Base-by-base conservation (phyloP, 1,140 invertebrate genomes). In the Mylabris phalerata region DNA sequence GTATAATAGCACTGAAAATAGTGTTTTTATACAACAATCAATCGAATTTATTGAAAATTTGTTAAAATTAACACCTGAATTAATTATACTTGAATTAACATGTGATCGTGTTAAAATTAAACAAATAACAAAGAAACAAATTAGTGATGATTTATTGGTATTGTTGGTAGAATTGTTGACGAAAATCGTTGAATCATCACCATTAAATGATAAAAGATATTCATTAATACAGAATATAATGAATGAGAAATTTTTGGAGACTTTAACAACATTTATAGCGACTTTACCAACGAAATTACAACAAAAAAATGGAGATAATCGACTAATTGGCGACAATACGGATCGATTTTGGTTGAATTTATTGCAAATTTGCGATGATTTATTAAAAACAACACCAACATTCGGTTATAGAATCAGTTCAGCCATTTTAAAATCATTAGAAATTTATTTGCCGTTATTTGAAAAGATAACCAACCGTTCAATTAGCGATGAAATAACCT, bases 351-450 rank as follows among this genome's bases (percentile, higher is more conserved):
- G 58, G 59, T 26, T 40, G 9, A 52, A 55, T 45, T 27, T 66
- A 7, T 13, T 64, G 7, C 13, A 43, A 24, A 48, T 50, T 9
- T 44, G 52, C 19, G 11, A 55, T 38, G 38, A 50, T 39, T 10
- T 50, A 2, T 13, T 50, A 3, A 32, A 60, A n/a, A 41, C 49
- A 7, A 55, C 45, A 19, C 59, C 59, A 6, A 50, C 48, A 10
- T 56, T 40, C 45, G 71, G 75, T 61, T 70, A 60, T 56, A 67
- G 73, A 57, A 68, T 49, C 10, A 67, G 78, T 9, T 67, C 72
- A 11, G 62, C 70, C n/a, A 47, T 79, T 2, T 66, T 79, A 10
- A 74, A 75, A 25, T 59, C 64, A 9, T 66, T 74, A 1, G 70
- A 68, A 51, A 45, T 65, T 9, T 75, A 71, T 50, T 55, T 79